Evolutionary conservation across 2,113 vertebrate genomes (phyloP), one percentile per base, ranked within the genome.

Genomic region (Oncorhynchus masou): DNA sequence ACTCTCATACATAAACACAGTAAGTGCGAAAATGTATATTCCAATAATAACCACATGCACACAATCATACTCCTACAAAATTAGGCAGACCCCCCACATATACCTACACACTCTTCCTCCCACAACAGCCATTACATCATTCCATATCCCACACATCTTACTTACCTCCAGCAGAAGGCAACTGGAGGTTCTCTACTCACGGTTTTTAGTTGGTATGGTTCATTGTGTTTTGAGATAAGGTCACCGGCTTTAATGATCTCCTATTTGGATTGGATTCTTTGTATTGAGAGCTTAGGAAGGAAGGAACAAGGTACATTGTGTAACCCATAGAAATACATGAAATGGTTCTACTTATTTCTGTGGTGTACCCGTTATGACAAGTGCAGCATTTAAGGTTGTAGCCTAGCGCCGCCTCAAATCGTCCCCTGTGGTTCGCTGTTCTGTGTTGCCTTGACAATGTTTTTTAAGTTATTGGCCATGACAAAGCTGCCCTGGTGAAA

Each of bases 21-120:
- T 34, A 34, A 62, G 19, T 54, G 49, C 3, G 1, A 15, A 16
- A 16, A 54, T 54, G 51, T 54, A 54, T 54, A 19, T 19, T 25
- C 82, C 79, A 84, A 71, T 70, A 22, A 34, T 62, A 71, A 54
- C 48, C 78, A 74, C 79, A 78, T 65, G 54, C 34, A 68, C 51
- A 29, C n/a, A 62, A n/a, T 62, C n/a, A 22, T 62, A 22, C 59
- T 22, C 59, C 74, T 70, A 74, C 77, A 69, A 77, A 74, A 31
- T 77, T 57, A 68, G 57, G 65, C 39, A 78, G 59, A 24, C n/a
- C 59, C 22, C 34, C 67, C 71, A 79, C 51, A 69, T 20, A 29
- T 48, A 74, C 62, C 59, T 75, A 54, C 60, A 24, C 51, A 64
- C 49, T 66, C 62, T 67, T 25, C 22, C 65, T 67, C 65, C 25